Conservation (phyloP, 37 sponge, comb jelly and placozoan species). For the Cladorhizidae sp. region DNA sequence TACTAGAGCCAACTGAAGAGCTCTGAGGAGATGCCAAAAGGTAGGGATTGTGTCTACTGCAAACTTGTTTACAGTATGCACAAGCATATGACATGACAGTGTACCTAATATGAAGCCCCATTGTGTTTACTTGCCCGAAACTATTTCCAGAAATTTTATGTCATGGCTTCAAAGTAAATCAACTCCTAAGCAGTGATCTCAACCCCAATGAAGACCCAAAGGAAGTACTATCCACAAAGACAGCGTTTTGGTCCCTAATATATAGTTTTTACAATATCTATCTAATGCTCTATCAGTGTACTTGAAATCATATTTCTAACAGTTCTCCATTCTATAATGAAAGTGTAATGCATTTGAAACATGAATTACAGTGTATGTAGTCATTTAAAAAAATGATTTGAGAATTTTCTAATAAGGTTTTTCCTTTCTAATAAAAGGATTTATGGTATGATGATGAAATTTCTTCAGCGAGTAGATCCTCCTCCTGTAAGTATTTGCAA, state of each 20-base stretch:
- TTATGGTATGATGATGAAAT: too few relatives aligned
- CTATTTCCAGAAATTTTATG: not conserved
- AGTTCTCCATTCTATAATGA: not conserved
- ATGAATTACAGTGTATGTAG: too few relatives aligned
- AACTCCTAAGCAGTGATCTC: not conserved
- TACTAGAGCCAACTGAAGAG: too few relatives aligned
- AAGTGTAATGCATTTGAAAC: not conserved
- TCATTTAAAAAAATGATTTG: not conserved
- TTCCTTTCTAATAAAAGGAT: not conserved
- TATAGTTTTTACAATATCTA: not conserved
- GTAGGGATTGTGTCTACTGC: not conserved
- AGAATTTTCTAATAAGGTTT: not conserved
- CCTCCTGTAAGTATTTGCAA: not conserved
- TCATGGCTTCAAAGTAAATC: not conserved
- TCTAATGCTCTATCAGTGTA: not conserved
- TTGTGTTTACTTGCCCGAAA: not conserved
- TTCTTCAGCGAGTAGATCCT: too few relatives aligned
- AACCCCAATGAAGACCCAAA: not conserved
- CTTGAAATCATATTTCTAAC: too few relatives aligned
- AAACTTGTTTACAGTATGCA: not conserved
- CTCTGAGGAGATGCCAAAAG: not conserved
- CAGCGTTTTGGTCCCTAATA: not conserved
- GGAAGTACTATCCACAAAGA: not conserved
- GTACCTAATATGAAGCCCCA: not conserved
- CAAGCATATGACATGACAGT: not conserved